phyloP scores from a whole-genome alignment of 2,888 invertebrate genomes.

The Stenotaenia linearis region DNA sequence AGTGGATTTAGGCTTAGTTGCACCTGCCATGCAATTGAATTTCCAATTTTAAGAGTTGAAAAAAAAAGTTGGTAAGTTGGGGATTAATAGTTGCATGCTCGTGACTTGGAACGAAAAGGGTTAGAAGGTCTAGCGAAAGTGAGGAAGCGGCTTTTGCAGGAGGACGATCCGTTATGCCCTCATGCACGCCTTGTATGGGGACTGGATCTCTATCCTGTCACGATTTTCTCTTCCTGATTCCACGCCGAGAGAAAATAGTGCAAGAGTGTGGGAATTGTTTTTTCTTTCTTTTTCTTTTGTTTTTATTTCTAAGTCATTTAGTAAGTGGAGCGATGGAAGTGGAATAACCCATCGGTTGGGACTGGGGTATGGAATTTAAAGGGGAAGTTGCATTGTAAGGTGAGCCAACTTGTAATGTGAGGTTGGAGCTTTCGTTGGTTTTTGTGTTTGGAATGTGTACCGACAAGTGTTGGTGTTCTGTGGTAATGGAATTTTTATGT shows the following conservation, averaged over 20 bases:
- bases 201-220: neutral
- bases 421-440: no score
- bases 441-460: no score
- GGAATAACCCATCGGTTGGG: no score
- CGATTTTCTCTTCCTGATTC: constrained; percentile 3
- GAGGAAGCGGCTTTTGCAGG: neutral
- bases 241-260: neutral
- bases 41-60: neutral
- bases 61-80: neutral
- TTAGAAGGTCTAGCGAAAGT: neutral
- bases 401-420: no score
- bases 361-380: no score
- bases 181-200: neutral
- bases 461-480: no score
- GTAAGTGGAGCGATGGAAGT: no score
- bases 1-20: neutral
- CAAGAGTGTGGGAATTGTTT: neutral
- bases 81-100: neutral
- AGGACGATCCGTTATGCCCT: neutral
- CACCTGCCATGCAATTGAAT: neutral
- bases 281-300: neutral
- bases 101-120: neutral
- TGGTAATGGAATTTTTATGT: no score
- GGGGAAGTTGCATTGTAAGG: no score
- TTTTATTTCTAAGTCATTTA: neutral